phyloP scores from a whole-genome alignment of 2,888 invertebrate species.

The Hymenopus coronatus region DNA sequence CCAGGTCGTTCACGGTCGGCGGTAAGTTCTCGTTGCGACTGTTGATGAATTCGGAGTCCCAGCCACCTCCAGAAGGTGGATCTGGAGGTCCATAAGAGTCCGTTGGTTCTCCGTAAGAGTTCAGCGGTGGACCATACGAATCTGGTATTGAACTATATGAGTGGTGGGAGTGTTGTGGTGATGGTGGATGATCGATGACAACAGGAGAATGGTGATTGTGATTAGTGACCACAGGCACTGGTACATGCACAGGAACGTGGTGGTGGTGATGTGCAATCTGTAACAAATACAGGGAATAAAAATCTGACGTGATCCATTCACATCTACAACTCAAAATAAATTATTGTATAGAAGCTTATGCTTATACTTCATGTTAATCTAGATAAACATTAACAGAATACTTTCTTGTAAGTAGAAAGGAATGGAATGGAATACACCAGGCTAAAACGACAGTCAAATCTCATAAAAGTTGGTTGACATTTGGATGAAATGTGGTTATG shows the following conservation, averaged over 20 bases:
- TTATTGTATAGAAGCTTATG: too few species aligned
- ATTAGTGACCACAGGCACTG: conserved; percentile 45
- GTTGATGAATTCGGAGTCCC: conserved; percentile 26
- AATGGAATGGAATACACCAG: too few species aligned
- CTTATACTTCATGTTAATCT: too few species aligned
- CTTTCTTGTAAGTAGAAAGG: too few species aligned
- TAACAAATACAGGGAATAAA: background rate
- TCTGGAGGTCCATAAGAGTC: background rate
- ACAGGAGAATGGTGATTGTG: conserved; percentile 38
- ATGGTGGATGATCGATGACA: conserved; percentile 37
- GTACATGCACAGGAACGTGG: conserved; percentile 51
- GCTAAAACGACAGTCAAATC: too few species aligned
- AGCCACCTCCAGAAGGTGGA: background rate
- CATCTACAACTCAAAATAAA: too few species aligned
- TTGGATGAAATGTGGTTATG: too few species aligned
- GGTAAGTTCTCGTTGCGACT: conserved; percentile 49
- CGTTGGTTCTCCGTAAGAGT: background rate
- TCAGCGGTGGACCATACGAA: background rate
- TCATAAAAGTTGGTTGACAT: too few species aligned
- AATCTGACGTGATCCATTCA: too few species aligned
- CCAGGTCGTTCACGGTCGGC: conserved; percentile 54
- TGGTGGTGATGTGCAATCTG: conserved; percentile 76
- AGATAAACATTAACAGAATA: too few species aligned
- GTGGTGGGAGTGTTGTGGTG: background rate
- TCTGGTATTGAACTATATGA: background rate